phyloP scores from a whole-genome alignment of 1,140 invertebrate species.

The Orchesella cincta region DNA sequence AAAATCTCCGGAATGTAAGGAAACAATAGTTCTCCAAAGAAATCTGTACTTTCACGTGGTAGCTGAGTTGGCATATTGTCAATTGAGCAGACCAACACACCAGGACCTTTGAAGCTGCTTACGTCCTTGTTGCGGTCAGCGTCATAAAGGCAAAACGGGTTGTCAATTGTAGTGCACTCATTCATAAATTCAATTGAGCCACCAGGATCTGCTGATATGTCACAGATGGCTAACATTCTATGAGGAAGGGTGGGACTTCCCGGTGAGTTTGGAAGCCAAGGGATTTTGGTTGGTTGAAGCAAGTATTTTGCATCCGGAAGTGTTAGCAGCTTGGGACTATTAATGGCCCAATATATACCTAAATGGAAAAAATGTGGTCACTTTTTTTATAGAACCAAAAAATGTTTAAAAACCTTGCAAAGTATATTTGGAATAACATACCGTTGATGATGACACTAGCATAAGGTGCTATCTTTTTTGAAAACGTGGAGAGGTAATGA shows the following conservation, averaged over 20 bases:
- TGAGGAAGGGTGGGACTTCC: slow-evolving; percentile 89
- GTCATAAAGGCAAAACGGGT: slow-evolving; percentile 97
- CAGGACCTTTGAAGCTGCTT: slow-evolving; percentile 90
- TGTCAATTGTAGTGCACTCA: slow-evolving; percentile 98
- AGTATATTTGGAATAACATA: too few relatives aligned
- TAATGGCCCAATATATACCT: slow-evolving; percentile 96
- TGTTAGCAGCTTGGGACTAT: slow-evolving; percentile 91
- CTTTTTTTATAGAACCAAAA: not conserved
- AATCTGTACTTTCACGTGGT: slow-evolving; percentile 94
- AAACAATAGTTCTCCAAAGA: slow-evolving; percentile 89
- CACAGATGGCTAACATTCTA: slow-evolving; percentile 85
- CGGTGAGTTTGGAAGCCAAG: slow-evolving; percentile 84
- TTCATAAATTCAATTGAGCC: slow-evolving; percentile 99
- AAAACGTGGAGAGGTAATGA: slow-evolving; percentile 92
- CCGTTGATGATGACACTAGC: slow-evolving; percentile 94
- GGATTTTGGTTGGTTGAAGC: slow-evolving; percentile 80
- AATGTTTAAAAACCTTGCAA: too few relatives aligned
- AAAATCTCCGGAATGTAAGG: slow-evolving; percentile 90
- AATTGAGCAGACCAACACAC: slow-evolving; percentile 96
- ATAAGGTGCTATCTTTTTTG: slow-evolving; percentile 95
- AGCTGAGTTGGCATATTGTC: slow-evolving; percentile 99
- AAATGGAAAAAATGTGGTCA: not conserved
- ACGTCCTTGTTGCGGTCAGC: slow-evolving; percentile 96
- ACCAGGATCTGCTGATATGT: slow-evolving; percentile 97
- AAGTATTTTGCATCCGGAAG: slow-evolving; percentile 97